Conservation (phyloP, 2,797 vertebrate species). For the Xerus rutilus region DNA sequence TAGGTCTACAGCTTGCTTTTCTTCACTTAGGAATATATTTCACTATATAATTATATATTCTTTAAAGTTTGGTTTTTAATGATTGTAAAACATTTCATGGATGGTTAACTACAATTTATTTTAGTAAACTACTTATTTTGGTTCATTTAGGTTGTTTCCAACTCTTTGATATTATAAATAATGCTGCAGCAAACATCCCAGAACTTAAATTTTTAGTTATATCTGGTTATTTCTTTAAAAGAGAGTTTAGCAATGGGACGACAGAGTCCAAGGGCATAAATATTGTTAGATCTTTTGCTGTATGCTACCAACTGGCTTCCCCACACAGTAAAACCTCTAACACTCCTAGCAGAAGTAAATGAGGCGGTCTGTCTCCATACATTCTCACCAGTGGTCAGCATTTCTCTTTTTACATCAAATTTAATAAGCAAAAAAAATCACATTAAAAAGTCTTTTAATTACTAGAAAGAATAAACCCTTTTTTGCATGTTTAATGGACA, state of each 20-base stretch:
- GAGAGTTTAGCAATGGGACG: constrained; percentile 57
- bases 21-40: constrained; percentile 19
- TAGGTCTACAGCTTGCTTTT: not conserved
- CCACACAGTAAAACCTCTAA: not conserved
- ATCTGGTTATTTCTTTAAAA: constrained; percentile 56
- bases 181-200: constrained; percentile 47
- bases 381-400: not conserved
- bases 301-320: not conserved
- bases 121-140: constrained; percentile 72
- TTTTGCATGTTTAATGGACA: not conserved
- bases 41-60: constrained; percentile 27
- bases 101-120: constrained; percentile 62
- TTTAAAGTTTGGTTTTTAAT: constrained; percentile 62
- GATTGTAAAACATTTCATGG: constrained; percentile 43
- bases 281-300: not conserved
- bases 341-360: not conserved
- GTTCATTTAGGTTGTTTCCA: constrained; percentile 62
- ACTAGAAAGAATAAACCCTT: not conserved
- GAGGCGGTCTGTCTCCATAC: not conserved
- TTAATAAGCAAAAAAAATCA: not conserved
- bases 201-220: constrained; percentile 54
- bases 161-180: constrained; percentile 68
- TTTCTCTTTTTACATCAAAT: constrained; percentile 9
- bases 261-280: constrained; percentile 26
- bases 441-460: constrained; percentile 60